Evolutionary conservation across 2,888 invertebrate species (phyloP), one percentile per base, ranked within the genome.

Genomic region (Ametastegia equiseti): DNA sequence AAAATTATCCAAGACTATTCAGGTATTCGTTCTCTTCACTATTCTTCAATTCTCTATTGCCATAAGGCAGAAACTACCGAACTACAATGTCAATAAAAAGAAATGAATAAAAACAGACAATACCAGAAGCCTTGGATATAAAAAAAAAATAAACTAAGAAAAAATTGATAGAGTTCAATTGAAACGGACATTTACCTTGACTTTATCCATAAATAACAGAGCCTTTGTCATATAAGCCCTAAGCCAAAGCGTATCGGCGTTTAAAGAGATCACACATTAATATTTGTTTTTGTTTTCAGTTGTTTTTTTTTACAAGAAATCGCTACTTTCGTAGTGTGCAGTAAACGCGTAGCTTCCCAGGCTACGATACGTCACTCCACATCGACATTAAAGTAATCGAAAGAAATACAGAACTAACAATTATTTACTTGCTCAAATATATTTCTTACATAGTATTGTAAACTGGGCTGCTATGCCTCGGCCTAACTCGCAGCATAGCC

Each of bases 371-470:
- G n/a, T n/a, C n/a, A n/a, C 54, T 54, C 11, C 19, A 54, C 54
- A 54, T 36, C 3, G 36, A n/a, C 36, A 19, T 19, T 3, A 7
- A 39, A 65, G 33, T 19, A 7, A 19, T 65, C 9, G 39, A 36
- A n/a, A 36, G 19, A 39, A 65, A n/a, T 6, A 39, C n/a, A n/a
- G n/a, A 33, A 36, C 2, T 47, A 27, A 13, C n/a, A n/a, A n/a
- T 36, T 33, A 65, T 80, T 36, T 69, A 65, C n/a, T 65, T 19
- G n/a, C 7, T 9, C 19, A 5, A 67, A 42, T 33, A 36, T 39
- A 13, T 78, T 45, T 69, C 19, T 95, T 95, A 97, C 97, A 97
- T 97, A 90, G 97, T 97, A 94, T 97, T 97, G 93, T 97, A 97
- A 92, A 97, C 96, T 90, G 96, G 95, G 93, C 96, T 96, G 92